phyloP scores from a whole-genome alignment of 2,113 vertebrate species.

The Cervus canadensis region DNA sequence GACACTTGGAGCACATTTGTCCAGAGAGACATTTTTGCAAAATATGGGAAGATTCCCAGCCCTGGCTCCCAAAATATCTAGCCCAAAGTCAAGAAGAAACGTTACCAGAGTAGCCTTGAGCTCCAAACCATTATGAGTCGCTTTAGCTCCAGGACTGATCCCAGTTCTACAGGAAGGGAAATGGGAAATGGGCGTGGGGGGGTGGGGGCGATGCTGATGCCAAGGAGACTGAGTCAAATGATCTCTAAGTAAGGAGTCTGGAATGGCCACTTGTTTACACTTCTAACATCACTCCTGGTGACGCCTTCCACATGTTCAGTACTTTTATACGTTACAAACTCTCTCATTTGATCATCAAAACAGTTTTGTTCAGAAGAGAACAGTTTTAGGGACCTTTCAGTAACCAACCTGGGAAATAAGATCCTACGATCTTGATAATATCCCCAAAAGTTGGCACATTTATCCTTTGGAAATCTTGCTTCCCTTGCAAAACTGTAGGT shows the following conservation, averaged over 20 bases:
- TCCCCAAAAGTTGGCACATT: background rate
- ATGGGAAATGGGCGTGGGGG: fast-evolving
- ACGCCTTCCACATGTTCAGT: background rate
- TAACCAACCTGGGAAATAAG: background rate
- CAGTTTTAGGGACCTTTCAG: background rate
- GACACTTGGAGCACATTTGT: background rate
- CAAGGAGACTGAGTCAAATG: background rate
- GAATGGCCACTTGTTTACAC: fast-evolving
- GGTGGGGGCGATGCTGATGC: too few relatives aligned
- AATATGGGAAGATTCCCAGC: background rate
- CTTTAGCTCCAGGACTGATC: background rate
- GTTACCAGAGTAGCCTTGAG: background rate
- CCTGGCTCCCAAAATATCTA: background rate
- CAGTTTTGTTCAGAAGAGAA: background rate
- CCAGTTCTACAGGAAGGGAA: background rate
- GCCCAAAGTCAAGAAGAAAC: background rate
- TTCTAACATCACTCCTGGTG: background rate
- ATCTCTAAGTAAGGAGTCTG: background rate
- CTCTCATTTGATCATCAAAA: background rate
- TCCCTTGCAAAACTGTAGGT: background rate
- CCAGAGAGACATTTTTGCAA: background rate
- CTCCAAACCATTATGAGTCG: background rate
- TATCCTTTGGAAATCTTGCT: background rate
- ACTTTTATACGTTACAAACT: background rate
- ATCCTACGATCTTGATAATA: background rate